Conservation (phyloP, 2,113 vertebrate species). For the Edolisoma coerulescens region DNA sequence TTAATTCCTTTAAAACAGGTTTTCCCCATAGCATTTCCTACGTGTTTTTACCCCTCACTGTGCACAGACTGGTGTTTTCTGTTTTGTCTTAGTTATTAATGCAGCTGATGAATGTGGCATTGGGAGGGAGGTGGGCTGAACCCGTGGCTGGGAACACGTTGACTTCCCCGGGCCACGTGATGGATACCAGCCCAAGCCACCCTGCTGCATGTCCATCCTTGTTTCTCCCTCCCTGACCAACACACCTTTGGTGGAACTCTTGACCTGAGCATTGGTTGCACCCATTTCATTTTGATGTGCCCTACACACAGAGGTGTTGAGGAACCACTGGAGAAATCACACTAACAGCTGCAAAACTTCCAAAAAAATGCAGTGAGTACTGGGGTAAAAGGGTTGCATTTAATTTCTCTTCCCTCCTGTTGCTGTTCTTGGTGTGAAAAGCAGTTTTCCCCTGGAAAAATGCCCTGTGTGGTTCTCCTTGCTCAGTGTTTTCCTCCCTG, state of each 20-base stretch:
- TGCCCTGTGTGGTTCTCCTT: not conserved
- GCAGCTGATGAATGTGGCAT: not conserved
- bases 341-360: not conserved
- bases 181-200: not conserved
- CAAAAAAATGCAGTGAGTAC: rapidly evolving
- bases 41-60: not conserved
- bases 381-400: not conserved
- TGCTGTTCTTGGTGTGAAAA: not conserved
- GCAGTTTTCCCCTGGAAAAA: not conserved
- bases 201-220: rapidly evolving
- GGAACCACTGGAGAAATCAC: not conserved
- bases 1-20: not conserved
- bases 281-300: not conserved
- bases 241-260: not conserved
- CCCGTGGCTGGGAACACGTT: rapidly evolving
- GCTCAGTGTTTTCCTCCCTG: not conserved
- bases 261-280: not conserved
- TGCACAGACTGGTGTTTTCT: not conserved
- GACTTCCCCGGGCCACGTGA: not conserved
- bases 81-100: not conserved
- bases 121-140: not conserved
- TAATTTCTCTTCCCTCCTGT: not conserved
- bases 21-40: not conserved
- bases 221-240: not conserved
- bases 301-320: not conserved